A percentile compares a stretch with the other conserved stretches of the same genome.
These are phyloP conservation scores for Chrysochloris asiatica DNA, from an alignment of 2,113 vertebrate genomes.

Conservation along the genomic window DNA sequence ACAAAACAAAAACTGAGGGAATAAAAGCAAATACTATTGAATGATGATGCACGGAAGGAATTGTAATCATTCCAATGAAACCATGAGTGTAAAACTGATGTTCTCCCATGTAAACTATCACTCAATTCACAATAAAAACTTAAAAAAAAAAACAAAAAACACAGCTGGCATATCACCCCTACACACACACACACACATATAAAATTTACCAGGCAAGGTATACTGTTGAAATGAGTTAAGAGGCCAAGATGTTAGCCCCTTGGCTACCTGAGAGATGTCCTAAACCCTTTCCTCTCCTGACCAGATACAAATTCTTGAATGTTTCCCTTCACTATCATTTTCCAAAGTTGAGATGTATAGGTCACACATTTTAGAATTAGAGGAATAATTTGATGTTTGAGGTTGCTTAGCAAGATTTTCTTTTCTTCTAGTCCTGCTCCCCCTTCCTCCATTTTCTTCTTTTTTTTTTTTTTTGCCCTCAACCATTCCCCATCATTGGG, in stretches of 20 bases:
- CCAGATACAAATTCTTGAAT: not conserved
- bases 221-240: not conserved
- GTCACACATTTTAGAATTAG: not conserved
- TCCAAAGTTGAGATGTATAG: not conserved
- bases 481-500: not conserved
- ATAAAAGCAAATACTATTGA: no score
- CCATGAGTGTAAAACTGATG: no score
- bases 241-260: not conserved
- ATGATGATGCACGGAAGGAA: no score
- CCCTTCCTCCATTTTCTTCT: not conserved
- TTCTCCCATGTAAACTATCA: no score
- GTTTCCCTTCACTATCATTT: not conserved
- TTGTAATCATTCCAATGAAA: no score
- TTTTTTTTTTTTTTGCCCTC: not conserved
- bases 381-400: not conserved
- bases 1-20: no score
- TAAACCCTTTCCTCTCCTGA: not conserved
- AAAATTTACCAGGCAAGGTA: constrained; percentile 22
- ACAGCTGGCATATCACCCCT: no score
- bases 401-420: not conserved
- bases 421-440: not conserved
- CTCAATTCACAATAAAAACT: no score
- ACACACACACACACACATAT: no score
- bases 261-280: constrained; percentile 19
- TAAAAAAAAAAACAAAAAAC: no score